Percentiles rank a stretch among this genome's conserved stretches.
Conservation (phyloP, 2,113 vertebrate species). For the Castor canadensis region DNA sequence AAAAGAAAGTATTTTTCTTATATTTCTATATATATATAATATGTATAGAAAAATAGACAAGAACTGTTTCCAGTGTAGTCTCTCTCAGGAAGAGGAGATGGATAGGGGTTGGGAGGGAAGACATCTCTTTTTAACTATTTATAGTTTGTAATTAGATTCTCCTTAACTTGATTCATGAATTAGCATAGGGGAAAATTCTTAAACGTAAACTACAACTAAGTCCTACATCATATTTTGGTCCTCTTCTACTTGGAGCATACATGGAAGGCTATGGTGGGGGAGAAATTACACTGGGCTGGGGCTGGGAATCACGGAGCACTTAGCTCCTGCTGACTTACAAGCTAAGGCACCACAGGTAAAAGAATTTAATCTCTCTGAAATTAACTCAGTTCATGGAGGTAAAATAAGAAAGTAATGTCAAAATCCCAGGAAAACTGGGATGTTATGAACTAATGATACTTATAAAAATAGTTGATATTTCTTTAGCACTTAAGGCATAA, state of each 20-base stretch:
- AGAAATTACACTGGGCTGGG: neutral
- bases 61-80: neutral
- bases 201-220: neutral
- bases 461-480: neutral
- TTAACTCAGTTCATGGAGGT: neutral
- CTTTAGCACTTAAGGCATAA: neutral
- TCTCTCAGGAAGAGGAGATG: neutral
- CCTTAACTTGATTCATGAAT: neutral
- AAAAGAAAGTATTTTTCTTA: neutral
- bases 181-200: too few species aligned
- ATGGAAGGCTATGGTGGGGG: neutral
- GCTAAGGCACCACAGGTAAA: rapidly evolving
- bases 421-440: neutral
- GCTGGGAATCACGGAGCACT: neutral
- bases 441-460: neutral
- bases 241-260: neutral
- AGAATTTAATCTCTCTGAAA: neutral
- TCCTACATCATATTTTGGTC: neutral
- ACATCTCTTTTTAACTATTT: neutral
- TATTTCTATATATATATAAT: neutral
- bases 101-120: neutral
- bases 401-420: neutral
- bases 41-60: neutral
- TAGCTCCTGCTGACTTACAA: neutral
- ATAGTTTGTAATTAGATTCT: neutral